Base-by-base conservation (phyloP, 64 coral and sea anemone genomes). In the Montipora sp. region DNA sequence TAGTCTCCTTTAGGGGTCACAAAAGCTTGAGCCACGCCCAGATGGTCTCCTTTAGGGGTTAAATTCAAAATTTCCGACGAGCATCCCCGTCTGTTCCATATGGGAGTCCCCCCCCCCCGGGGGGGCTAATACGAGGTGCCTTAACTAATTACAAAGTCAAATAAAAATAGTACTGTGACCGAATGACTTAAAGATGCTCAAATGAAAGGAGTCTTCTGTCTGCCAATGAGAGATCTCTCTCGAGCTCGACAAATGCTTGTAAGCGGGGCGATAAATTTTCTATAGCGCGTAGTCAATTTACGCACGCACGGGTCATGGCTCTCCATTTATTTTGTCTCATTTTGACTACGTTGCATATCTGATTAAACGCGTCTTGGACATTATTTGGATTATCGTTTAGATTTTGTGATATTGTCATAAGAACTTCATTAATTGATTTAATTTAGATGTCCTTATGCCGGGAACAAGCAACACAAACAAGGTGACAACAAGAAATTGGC, bases 341-440 rank as follows among this genome's bases (percentile, higher is more conserved):
- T 83, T 63, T 1, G 10, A 65, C 24, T 8, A 50, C 82, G 49
- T 4, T 4, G n/a, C 81, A 68, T 48, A 69, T 84, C 36, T 59
- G 61, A 48, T 84, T 16, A 20, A 68, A 60, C 21, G 8, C 23
- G 22, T 81, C 21, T 59, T 59, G 20, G 7, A 24, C 3, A 81
- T 5, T 47, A 16, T 48, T 2, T 1, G 27, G 7, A 71, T 8
- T 84, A 8, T 61, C 18, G 48, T 45, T 68, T 45, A 50, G 16
- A 68, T 51, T 70, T 46, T 2, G 18, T 71, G 59, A 66, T 59
- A 68, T 67, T 67, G 14, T 47, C 14, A 47, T 46, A 67, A 83
- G 67, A 67, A 63, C 43, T 85, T 85, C 80, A 85, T 70, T 85
- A 85, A 70, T 85, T 44, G 66, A 45, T 85, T 85, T 85, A 68